Conservation (phyloP, 2,113 vertebrate species). For the Thinocorus orbignyianus region DNA sequence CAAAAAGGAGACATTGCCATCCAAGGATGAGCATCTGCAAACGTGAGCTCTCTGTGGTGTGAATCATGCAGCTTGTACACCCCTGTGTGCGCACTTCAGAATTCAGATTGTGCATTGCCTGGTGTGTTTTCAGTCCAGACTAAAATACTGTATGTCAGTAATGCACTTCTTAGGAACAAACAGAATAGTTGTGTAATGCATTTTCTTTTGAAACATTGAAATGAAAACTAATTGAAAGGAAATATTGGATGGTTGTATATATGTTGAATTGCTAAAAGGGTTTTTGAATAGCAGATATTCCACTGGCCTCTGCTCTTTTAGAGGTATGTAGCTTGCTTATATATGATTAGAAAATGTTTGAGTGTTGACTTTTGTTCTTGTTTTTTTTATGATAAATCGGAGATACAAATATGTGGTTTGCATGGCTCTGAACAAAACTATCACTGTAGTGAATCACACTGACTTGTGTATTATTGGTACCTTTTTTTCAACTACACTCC, state of each 20-base stretch:
- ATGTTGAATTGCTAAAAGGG: background rate
- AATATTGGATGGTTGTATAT: background rate
- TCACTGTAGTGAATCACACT: background rate
- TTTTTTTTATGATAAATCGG: background rate
- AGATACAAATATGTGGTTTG: background rate
- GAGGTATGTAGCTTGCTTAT: background rate
- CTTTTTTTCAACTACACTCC: background rate
- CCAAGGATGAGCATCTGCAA: conserved; percentile 68
- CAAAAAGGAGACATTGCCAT: conserved; percentile 14
- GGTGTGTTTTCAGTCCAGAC: background rate
- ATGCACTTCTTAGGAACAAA: background rate
- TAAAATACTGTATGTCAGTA: background rate
- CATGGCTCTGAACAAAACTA: background rate
- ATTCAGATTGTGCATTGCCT: background rate
- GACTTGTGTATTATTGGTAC: background rate
- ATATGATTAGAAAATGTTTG: background rate
- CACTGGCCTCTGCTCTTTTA: background rate
- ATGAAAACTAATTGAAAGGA: background rate
- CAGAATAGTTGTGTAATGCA: background rate
- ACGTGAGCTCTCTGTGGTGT: conserved; percentile 72
- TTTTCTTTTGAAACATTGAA: background rate
- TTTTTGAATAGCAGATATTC: background rate
- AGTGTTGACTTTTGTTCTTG: background rate
- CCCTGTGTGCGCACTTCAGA: background rate
- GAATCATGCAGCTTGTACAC: background rate